These are phyloP conservation scores for Zeuzera pyrina DNA, from an alignment of 2,888 invertebrate species.

Conservation along the genomic window DNA sequence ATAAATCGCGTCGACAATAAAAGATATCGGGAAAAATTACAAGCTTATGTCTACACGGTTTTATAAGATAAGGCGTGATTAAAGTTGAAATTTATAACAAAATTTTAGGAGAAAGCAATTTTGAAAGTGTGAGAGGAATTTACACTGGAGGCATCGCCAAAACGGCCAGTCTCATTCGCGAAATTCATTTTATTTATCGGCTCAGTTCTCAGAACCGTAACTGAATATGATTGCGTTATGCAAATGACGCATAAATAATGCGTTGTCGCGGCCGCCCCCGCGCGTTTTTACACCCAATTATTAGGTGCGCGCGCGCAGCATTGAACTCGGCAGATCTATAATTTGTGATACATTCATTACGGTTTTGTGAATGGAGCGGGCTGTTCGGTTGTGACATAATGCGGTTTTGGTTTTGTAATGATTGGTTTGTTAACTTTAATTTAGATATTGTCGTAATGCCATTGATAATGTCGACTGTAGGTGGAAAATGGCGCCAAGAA, in stretches of 20 bases:
- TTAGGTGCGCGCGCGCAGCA: constrained; percentile 11
- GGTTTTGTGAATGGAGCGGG: constrained; percentile 22
- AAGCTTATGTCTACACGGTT: too few relatives aligned
- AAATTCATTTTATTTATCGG: too few relatives aligned
- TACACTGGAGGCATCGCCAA: too few relatives aligned
- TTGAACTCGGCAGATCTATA: constrained; percentile 16
- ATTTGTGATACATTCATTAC: constrained; percentile 25
- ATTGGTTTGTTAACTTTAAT: constrained; percentile 1
- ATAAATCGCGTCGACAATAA: too few relatives aligned
- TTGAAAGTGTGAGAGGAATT: too few relatives aligned
- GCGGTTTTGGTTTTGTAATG: constrained; percentile 5
- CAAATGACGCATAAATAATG: constrained; percentile 20
- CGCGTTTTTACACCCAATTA: constrained; percentile 19
- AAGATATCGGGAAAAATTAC: too few relatives aligned
- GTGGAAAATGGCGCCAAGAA: background rate
- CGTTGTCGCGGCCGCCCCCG: constrained; percentile 15
- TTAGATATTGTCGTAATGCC: background rate
- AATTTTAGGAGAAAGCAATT: too few relatives aligned
- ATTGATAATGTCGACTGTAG: background rate
- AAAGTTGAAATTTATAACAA: too few relatives aligned
- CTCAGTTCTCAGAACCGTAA: too few relatives aligned
- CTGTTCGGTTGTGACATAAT: constrained; percentile 21
- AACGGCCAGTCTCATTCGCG: too few relatives aligned
- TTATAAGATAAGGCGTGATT: too few relatives aligned
- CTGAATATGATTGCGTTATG: constrained; percentile 8